phyloP scores from a whole-genome alignment of 2,888 invertebrate genomes.

The Nymphalis c-album region DNA sequence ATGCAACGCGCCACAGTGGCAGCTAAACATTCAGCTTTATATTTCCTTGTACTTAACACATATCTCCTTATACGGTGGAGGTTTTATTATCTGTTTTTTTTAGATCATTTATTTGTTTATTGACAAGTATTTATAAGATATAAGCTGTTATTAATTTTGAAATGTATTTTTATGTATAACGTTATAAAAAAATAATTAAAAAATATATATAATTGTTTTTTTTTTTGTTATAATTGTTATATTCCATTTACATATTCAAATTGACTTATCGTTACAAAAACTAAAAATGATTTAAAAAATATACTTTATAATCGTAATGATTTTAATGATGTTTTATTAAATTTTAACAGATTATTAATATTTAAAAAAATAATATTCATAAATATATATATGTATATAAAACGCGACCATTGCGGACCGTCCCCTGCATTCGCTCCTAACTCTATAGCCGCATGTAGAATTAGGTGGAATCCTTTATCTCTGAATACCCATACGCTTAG shows the following conservation, averaged over 20 bases:
- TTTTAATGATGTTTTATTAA: no score
- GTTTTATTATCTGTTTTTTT: neutral
- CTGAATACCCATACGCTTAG: conserved; percentile 35
- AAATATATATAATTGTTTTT: no score
- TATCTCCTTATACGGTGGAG: neutral
- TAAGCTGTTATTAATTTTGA: no score
- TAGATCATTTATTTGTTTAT: no score
- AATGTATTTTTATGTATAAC: no score
- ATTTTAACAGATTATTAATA: neutral
- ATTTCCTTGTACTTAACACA: neutral
- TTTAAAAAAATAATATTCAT: neutral
- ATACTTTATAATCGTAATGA: no score
- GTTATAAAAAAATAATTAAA: no score
- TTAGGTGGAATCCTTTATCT: conserved; percentile 57
- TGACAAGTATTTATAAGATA: no score
- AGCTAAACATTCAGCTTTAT: conserved; percentile 35
- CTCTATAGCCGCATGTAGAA: conserved; percentile 56
- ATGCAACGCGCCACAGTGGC: conserved; percentile 68
- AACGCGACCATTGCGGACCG: conserved; percentile 39
- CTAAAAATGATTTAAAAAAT: no score
- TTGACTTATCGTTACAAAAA: no score
- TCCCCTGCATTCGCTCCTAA: conserved; percentile 50
- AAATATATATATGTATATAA: neutral
- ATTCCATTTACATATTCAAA: no score
- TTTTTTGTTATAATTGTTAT: no score